Percentiles rank a stretch among this genome's conserved stretches.
Evolutionary conservation across 92 coral and sea anemone species (phyloP).

Genomic region (Chrysogorgia sp.): DNA sequence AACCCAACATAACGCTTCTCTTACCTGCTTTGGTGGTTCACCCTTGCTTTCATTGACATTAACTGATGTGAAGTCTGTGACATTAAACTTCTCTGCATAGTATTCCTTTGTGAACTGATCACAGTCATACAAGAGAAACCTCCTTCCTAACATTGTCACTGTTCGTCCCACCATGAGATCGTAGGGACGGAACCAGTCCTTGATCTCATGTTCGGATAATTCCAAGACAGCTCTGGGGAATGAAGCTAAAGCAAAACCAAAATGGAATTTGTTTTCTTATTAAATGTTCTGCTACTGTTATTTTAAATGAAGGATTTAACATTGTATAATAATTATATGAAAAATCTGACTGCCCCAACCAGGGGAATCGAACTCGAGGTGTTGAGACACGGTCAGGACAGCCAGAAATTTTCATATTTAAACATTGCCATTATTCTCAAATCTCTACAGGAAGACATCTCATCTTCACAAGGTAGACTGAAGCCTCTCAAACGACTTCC

Average conservation of each 20-base stretch:
- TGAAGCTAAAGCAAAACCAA: conserved; percentile 67
- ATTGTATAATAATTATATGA: too few relatives aligned
- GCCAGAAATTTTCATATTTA: too few relatives aligned
- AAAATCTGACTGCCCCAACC: too few relatives aligned
- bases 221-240: conserved; percentile 94
- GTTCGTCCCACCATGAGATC: conserved; percentile 95
- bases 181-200: conserved; percentile 94
- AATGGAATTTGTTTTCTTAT: background rate
- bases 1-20: background rate
- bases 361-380: too few relatives aligned
- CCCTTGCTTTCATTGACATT: conserved; percentile 73
- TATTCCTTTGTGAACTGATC: conserved; percentile 93
- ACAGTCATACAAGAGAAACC: conserved; percentile 86
- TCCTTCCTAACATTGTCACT: conserved; percentile 81
- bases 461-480: too few relatives aligned
- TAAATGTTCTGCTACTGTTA: background rate
- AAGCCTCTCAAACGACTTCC: too few relatives aligned
- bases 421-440: too few relatives aligned
- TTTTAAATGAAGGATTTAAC: too few relatives aligned
- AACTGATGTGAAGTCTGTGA: conserved; percentile 73
- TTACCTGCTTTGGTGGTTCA: conserved; percentile 72
- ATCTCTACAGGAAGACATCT: too few relatives aligned
- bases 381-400: too few relatives aligned
- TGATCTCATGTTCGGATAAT: conserved; percentile 92
- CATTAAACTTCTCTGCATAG: conserved; percentile 79